Base-by-base conservation (phyloP, 1,140 invertebrate genomes). In the Halotydeus destructor region DNA sequence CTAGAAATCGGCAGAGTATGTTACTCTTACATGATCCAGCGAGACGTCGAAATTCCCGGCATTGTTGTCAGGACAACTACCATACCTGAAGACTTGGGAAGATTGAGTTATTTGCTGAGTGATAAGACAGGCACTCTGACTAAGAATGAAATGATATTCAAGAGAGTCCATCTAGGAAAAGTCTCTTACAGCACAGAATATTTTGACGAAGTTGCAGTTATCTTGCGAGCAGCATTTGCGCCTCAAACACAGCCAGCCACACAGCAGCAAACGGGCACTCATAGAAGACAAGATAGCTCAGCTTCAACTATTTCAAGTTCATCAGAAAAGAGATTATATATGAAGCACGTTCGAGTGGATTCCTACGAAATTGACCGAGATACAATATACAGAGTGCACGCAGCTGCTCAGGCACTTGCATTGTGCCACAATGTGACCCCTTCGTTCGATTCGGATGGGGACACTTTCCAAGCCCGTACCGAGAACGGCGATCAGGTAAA, bases 341-440 rank as follows among this genome's bases (percentile, higher is more conserved):
- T 30, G 6, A 24, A 28, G 25, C 48, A 50, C 34, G 39, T 45
- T 24, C 22, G 48, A n/a, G 24, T 50, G 4, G 48, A 50, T 42
- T 50, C 48, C 6, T 50, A 50, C 22, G 48, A 50, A 41, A 23
- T 50, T 22, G 48, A 50, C 34, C 37, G 48, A 5, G 48, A 50
- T 23, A 47, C 39, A 3, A 37, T 49, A 16, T 47, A 47, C 30
- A 67, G 83, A 30, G 74, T 91, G 31, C 76, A 74, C 21, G 80
- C 94, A 52, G 83, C 85, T 0, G 84, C 98, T 5, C 75, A 84
- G 51, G 88, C 91, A 0, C 61, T 99, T 11, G 89, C 91, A 0
- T 61, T 99, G 4, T 99, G 94, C 62, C 93, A 99, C 58, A 99
- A 99, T 63, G 94, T 99, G 0, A 99, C 94, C 0, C 94, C 94